Conservation (phyloP, 1,140 invertebrate genomes). For the Pseudoatta argentina region DNA sequence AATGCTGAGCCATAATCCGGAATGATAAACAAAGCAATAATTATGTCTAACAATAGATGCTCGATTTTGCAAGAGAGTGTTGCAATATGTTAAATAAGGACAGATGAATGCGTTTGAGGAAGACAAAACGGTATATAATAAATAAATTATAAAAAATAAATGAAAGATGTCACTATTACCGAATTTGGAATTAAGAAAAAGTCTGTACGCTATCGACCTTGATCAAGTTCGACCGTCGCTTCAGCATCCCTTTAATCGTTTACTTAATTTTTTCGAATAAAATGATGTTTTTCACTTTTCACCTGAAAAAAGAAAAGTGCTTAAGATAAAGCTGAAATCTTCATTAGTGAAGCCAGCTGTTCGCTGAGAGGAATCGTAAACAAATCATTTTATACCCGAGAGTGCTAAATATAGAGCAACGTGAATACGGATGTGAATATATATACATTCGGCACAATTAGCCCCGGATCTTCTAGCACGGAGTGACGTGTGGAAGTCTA, state of each 20-base stretch:
- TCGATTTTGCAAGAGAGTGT: too few relatives aligned
- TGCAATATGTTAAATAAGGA: too few relatives aligned
- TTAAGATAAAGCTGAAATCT: neutral
- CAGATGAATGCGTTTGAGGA: too few relatives aligned
- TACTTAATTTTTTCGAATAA: neutral
- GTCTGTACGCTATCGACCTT: too few relatives aligned
- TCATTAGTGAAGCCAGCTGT: neutral
- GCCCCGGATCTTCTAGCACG: conserved; percentile 17
- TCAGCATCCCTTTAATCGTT: neutral
- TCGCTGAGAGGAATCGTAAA: conserved; percentile 1
- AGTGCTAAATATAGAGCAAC: conserved; percentile 36
- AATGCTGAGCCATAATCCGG: too few relatives aligned
- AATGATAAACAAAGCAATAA: too few relatives aligned
- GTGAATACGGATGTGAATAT: conserved; percentile 34
- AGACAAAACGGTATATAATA: too few relatives aligned
- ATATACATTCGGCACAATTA: conserved; percentile 44
- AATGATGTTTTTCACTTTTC: neutral
- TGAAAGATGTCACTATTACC: too few relatives aligned
- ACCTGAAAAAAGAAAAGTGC: neutral
- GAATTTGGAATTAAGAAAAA: too few relatives aligned
- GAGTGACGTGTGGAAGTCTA: conserved; percentile 17
- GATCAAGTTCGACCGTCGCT: too few relatives aligned
- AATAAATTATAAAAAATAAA: too few relatives aligned
- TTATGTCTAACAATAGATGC: too few relatives aligned
- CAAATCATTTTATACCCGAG: conserved; percentile 16